Evolutionary conservation across 2,797 vertebrate genomes (phyloP), one percentile per base, ranked within the genome.

Genomic region (Chrysocyon brachyurus): DNA sequence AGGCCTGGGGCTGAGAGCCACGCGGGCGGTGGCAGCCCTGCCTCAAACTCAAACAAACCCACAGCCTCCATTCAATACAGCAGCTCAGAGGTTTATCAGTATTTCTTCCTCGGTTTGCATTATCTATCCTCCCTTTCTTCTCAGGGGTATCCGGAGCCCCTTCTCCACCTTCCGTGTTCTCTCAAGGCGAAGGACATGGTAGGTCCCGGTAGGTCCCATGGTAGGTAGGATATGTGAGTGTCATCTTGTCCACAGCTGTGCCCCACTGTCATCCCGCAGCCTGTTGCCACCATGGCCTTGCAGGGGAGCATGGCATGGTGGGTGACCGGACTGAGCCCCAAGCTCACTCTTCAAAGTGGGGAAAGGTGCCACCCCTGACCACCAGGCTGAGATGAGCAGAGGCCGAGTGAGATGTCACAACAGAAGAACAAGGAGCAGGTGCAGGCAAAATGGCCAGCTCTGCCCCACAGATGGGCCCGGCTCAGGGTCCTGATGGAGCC

Each of bases 251-350:
- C 7, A 46, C 40, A 46, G 40, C 40, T 46, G 7, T 46, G 40
- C 40, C 40, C 40, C 40, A 46, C 40, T 46, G 40, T 46, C 40
- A 46, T 46, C 40, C 40, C 7, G 7, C 40, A 46, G 36, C 12
- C 31, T 11, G 5, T 28, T 22, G 0, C 7, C 12, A 19, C 7
- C 12, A 19, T 28, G 16, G 28, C 24, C 46, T 8, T 6, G 21
- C 8, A 14, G 26, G 22, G 15, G 5, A 49, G 9, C 12, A 66
- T 2, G 7, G 5, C 9, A 49, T 1, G 61, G 21, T 3, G 17
- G 17, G 7, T 12, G 2, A 12, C 6, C 54, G 24, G 10, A 5
- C 72, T 66, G 49, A 87, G 12, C 33, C 36, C 12, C n/a, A 72
- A 82, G 22, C 40, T 1, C 21, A 22, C 16, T 16, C 73, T 31